Conservation (phyloP, 2,888 invertebrate genomes). For the Lathronympha strigana region DNA sequence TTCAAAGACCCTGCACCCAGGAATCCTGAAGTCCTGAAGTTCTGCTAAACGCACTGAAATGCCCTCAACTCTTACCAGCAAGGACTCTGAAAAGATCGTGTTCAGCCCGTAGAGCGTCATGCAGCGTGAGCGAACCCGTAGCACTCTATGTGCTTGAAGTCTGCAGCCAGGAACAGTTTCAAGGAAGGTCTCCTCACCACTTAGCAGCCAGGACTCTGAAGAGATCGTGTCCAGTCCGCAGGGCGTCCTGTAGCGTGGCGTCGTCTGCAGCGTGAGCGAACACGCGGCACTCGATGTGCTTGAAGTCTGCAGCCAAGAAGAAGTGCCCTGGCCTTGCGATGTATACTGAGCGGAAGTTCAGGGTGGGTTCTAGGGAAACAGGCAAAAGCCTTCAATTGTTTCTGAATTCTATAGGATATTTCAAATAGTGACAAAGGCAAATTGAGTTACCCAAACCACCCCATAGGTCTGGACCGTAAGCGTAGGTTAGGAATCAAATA, state of each 20-base stretch:
- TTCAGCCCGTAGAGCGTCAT: constrained; percentile 53
- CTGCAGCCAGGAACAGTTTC: too few relatives aligned
- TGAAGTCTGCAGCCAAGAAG: constrained; percentile 78
- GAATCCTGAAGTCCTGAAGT: too few relatives aligned
- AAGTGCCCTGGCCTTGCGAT: constrained; percentile 54
- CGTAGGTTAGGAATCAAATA: too few relatives aligned
- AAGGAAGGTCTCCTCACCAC: too few relatives aligned
- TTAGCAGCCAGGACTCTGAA: constrained; percentile 69
- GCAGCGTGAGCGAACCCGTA: constrained; percentile 76
- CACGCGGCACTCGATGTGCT: constrained; percentile 79
- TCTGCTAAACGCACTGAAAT: too few relatives aligned
- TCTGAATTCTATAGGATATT: too few relatives aligned
- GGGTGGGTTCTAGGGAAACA: constrained; percentile 16
- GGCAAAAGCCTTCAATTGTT: too few relatives aligned
- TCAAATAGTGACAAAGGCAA: too few relatives aligned
- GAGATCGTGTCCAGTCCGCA: constrained; percentile 61
- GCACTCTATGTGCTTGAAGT: too few relatives aligned
- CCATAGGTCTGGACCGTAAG: too few relatives aligned
- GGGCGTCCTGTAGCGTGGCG: constrained; percentile 54
- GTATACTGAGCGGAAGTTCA: constrained; percentile 69
- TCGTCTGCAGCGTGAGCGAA: constrained; percentile 74
- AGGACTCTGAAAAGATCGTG: constrained; percentile 71
- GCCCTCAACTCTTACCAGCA: constrained; percentile 70
- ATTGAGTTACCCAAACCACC: too few relatives aligned
- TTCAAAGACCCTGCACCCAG: too few relatives aligned